Base-by-base conservation (phyloP, 2,797 vertebrate species). In the Labeo calbasu region DNA sequence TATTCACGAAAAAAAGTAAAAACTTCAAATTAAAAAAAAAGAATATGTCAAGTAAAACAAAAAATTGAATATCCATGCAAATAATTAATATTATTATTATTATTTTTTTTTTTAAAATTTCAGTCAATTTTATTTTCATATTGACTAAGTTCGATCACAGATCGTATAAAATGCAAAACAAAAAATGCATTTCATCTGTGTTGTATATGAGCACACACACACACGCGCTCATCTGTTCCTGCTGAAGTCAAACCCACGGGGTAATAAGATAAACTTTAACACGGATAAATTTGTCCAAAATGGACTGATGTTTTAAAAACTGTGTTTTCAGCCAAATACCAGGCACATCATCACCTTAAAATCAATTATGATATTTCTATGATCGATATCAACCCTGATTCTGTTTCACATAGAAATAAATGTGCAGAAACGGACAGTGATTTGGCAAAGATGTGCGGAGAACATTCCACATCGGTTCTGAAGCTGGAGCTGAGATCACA, bases 261-360 rank as follows among this genome's bases (percentile, higher is more conserved):
- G 78, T 80, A 70, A 80, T 70, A 80, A 80, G 70, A 80, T 43
- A 53, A 2, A 80, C 23, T 57, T 80, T 70, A 80, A 46, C n/a
- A 36, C 1, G 32, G 65, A 55, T 57, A 70, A 0, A 80, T 69
- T 69, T 55, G 13, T 53, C 50, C 28, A 11, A 80, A 70, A 43
- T 70, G 23, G 4, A 70, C 15, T 43, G 78, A 69, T 70, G 66
- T 36, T 80, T 55, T 57, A 23, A 69, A 57, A 80, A 55, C 32
- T 2, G n/a, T 55, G 28, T 69, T 40, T 55, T 70, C 32, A 57
- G 32, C 32, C n/a, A 25, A 70, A 57, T 43, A 80, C 43, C 78
- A 57, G n/a, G 23, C 36, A 21, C 36, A 71, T 51, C 61, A 75
- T 81, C 71, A 84, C 53, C 71, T 43, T 40, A 55, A 59, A 51